phyloP scores from a whole-genome alignment of 2,888 invertebrate genomes.

The Sepiola atlantica region DNA sequence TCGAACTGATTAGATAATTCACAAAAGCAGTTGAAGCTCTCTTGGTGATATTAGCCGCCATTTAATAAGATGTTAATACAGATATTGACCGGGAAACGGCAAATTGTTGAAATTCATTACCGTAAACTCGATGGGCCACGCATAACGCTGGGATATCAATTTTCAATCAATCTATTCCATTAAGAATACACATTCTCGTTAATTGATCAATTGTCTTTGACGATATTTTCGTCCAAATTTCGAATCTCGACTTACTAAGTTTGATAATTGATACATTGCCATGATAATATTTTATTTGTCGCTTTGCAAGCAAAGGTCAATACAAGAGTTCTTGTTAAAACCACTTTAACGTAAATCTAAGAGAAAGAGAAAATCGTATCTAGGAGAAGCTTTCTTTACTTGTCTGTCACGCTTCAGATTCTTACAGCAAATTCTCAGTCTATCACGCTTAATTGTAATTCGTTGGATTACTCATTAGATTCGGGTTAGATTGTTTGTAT shows the following conservation, averaged over 20 bases:
- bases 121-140: not conserved
- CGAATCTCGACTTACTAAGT: not conserved
- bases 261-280: not conserved
- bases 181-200: too few species aligned
- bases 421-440: too few species aligned
- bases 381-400: too few species aligned
- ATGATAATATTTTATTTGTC: not conserved
- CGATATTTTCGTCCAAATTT: not conserved
- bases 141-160: not conserved
- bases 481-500: too few species aligned
- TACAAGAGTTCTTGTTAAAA: not conserved
- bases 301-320: not conserved
- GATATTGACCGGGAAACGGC: not conserved
- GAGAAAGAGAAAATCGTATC: too few species aligned
- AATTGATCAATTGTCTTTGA: not conserved
- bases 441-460: too few species aligned
- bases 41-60: not conserved
- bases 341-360: not conserved
- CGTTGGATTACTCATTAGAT: too few species aligned
- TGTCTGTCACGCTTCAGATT: too few species aligned
- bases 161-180: slow-evolving; percentile 22
- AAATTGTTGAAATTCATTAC: not conserved
- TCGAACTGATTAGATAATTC: not conserved
- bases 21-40: not conserved
- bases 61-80: not conserved